phyloP scores from a whole-genome alignment of 2,888 invertebrate species.

The Timema podura region DNA sequence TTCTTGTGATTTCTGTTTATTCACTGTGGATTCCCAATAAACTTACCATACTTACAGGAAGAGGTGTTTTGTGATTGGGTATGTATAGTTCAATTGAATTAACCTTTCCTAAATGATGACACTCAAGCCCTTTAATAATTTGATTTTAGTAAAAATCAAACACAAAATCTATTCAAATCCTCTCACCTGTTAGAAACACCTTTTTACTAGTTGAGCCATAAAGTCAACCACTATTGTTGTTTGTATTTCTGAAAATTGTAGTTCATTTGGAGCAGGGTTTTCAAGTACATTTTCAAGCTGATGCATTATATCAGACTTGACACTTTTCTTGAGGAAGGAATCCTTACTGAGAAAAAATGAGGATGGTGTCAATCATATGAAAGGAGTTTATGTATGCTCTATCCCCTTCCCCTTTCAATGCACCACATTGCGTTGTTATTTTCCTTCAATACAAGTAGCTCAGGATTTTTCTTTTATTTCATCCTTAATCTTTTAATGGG shows the following conservation, averaged over 20 bases:
- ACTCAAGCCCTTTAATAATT: neutral
- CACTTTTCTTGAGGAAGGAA: neutral
- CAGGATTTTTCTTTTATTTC: neutral
- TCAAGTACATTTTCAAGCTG: neutral
- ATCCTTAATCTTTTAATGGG: neutral
- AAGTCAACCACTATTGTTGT: neutral
- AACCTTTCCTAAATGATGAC: neutral
- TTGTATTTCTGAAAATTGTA: neutral
- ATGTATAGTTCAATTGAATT: neutral
- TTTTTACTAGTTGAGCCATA: neutral
- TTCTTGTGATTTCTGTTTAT: neutral
- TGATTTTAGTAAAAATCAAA: neutral
- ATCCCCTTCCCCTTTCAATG: neutral
- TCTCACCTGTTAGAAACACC: neutral
- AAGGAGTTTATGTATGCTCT: neutral
- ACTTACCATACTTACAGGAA: neutral
- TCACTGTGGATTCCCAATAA: neutral
- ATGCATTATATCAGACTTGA: neutral
- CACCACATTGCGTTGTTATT: neutral
- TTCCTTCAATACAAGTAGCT: neutral
- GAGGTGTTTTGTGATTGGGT: neutral
- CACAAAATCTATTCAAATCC: neutral
- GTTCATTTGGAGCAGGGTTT: neutral
- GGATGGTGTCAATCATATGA: neutral
- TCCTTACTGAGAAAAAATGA: neutral